Conservation (phyloP, 2,113 vertebrate genomes). For the Pedetes capensis region DNA sequence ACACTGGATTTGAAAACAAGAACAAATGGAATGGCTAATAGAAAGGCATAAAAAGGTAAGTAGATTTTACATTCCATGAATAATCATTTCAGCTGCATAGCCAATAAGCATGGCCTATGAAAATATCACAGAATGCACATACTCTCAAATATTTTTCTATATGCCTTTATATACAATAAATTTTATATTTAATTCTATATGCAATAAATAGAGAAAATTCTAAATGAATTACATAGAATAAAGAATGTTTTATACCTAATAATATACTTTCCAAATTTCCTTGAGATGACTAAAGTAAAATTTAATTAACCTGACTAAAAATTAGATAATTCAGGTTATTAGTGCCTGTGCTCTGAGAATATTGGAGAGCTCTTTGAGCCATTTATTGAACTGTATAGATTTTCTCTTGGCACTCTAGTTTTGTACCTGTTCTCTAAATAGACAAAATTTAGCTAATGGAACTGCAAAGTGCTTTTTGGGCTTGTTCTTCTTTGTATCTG, state of each 20-base stretch:
- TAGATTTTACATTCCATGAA: not conserved
- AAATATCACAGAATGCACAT: not conserved
- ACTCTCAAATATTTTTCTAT: not conserved
- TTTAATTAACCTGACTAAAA: slow-evolving; percentile 23
- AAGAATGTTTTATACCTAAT: not conserved
- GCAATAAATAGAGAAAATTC: not conserved
- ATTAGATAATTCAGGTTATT: not conserved
- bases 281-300: not conserved
- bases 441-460: slow-evolving; percentile 33
- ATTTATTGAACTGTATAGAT: slow-evolving; percentile 34
- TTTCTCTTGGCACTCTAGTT: not conserved
- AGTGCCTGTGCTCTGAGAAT: not conserved
- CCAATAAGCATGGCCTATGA: not conserved
- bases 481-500: slow-evolving; percentile 4
- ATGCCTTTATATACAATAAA: not conserved
- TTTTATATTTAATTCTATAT: not conserved
- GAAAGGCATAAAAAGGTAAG: not conserved
- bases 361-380: not conserved
- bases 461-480: not conserved
- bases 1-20: not conserved
- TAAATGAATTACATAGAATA: not conserved
- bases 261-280: not conserved
- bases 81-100: not conserved
- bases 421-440: not conserved
- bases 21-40: not conserved